A percentile compares a stretch with the other conserved stretches of the same genome.
Conservation (phyloP, 2,888 invertebrate species). For the Drosophila anceps region DNA sequence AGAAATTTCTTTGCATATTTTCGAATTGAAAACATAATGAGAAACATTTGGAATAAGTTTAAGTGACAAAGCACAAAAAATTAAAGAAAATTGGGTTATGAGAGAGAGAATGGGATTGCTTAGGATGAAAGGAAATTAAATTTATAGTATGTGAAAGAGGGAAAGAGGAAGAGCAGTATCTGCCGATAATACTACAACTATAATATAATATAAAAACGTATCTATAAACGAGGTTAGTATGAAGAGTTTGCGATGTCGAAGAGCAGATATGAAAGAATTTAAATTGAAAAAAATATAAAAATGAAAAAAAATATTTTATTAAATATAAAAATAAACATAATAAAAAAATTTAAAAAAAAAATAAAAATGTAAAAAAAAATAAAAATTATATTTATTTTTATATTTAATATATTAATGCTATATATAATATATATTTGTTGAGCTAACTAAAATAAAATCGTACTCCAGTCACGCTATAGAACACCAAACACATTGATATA, state of each 20-base stretch:
- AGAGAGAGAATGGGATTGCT: neutral
- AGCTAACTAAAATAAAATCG: too few species aligned
- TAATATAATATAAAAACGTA: neutral
- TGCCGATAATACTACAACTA: neutral
- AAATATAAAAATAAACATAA: neutral
- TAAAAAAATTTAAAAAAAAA: neutral
- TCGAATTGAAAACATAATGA: neutral
- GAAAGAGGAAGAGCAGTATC: too few species aligned
- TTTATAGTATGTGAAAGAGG: neutral
- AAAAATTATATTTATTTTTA: neutral
- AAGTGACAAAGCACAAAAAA: neutral
- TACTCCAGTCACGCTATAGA: too few species aligned
- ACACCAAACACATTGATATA: too few species aligned
- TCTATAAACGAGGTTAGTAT: neutral
- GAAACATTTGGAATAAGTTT: neutral
- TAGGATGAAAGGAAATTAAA: neutral
- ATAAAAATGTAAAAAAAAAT: neutral
- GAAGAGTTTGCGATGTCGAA: neutral
- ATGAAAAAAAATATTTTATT: too few species aligned
- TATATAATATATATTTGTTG: too few species aligned
- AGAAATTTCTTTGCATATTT: neutral
- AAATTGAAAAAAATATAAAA: neutral
- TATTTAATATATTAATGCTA: neutral
- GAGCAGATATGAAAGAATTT: neutral
- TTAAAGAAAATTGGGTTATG: conserved; percentile 1